Conservation (phyloP, 2,113 vertebrate species). For the Amphilophus citrinellus region DNA sequence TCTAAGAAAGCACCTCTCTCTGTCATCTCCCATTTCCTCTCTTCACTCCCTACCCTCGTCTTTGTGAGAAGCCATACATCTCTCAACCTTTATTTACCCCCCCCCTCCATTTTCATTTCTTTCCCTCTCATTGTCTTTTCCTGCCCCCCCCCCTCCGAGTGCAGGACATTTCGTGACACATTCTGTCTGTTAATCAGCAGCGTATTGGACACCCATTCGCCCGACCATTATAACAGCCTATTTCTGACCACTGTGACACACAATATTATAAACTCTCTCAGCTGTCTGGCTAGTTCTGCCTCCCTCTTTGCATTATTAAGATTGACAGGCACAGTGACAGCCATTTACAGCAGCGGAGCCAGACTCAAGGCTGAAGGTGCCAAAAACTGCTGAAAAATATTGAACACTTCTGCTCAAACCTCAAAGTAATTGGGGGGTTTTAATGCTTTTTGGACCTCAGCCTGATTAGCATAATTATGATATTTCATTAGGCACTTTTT, state of each 20-base stretch:
- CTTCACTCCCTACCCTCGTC: neutral
- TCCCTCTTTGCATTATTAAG: conserved; percentile 32
- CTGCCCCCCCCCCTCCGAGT: neutral
- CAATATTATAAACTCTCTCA: conserved; percentile 3
- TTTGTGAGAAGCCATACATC: conserved; percentile 22
- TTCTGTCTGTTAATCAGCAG: conserved; percentile 29
- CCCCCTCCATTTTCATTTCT: neutral
- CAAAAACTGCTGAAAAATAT: neutral
- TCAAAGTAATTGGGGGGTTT: neutral
- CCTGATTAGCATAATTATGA: neutral
- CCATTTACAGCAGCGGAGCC: conserved; percentile 18
- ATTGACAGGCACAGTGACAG: conserved; percentile 33
- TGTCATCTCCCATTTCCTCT: conserved; percentile 40
- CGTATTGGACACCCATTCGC: conserved; percentile 30
- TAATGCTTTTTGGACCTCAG: neutral
- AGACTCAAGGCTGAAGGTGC: neutral
- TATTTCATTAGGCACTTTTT: neutral
- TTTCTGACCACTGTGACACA: conserved; percentile 48
- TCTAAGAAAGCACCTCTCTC: conserved; percentile 27
- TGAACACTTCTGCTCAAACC: neutral
- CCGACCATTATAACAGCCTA: conserved; percentile 38
- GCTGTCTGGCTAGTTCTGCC: conserved; percentile 26
- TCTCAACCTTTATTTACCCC: conserved; percentile 5
- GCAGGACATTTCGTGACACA: conserved; percentile 9
- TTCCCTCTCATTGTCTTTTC: neutral